Evolutionary conservation across 2,797 vertebrate species (phyloP).

Genomic region (Sebastes matsubarae): DNA sequence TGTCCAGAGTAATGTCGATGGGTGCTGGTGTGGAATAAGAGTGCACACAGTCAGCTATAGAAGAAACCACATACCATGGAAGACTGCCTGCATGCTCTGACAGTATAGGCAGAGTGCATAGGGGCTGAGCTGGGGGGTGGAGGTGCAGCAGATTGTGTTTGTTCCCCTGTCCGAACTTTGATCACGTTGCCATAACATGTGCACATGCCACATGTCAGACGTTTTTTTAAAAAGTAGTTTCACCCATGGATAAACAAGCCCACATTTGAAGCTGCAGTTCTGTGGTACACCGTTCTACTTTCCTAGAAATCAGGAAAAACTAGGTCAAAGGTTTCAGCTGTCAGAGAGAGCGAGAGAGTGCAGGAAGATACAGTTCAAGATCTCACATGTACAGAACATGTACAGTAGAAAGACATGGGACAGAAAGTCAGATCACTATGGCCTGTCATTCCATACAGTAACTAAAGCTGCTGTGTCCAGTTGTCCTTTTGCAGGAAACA

Average conservation of each 20-base stretch:
- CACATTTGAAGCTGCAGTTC: not conserved
- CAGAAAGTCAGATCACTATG: not conserved
- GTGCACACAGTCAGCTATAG: not conserved
- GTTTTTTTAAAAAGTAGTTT: not conserved
- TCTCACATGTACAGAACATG: not conserved
- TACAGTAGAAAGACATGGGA: not conserved
- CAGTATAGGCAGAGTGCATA: not conserved
- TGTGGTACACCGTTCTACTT: slow-evolving; percentile 17
- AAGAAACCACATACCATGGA: not conserved
- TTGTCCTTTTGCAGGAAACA: not conserved
- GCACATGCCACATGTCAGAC: slow-evolving; percentile 17
- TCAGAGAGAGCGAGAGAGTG: not conserved
- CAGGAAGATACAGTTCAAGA: not conserved
- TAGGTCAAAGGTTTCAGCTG: slow-evolving; percentile 64
- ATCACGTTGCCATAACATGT: slow-evolving; percentile 56
- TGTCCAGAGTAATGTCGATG: not conserved
- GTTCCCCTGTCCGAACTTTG: not conserved
- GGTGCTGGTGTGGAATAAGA: not conserved
- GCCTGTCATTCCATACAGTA: not conserved
- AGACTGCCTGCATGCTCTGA: not conserved
- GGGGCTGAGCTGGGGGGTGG: not conserved
- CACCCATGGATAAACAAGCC: slow-evolving; percentile 1
- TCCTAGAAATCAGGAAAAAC: slow-evolving; percentile 56
- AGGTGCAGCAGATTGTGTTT: slow-evolving; percentile 21
- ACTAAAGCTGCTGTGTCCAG: not conserved